Evolutionary conservation across 2,113 vertebrate species (phyloP), one percentile per base, ranked within the genome.

Genomic region (Tragelaphus strepsiceros): DNA sequence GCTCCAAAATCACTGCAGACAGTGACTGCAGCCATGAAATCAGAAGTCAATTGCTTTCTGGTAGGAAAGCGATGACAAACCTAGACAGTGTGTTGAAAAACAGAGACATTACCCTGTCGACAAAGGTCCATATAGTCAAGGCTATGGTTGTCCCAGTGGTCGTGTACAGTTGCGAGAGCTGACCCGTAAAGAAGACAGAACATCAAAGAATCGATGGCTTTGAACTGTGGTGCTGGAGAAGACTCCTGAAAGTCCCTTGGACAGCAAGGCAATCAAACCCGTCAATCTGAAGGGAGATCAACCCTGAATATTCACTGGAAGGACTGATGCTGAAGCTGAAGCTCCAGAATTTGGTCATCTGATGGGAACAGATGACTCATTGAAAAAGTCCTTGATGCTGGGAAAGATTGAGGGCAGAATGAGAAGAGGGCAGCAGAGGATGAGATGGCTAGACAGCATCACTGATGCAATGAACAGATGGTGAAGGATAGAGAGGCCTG

Each of bases 161-260:
- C 32, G 10, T 2, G 1, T 21, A 35, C 0, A 0, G 64, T 35
- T 67, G 17, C 21, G 32, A 67, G 17, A 67, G n/a, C 8, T 67
- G 64, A n/a, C 32, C 64, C 9, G 2, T 67, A 67, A 67, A 67
- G 17, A 35, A 67, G 64, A 32, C 64, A 67, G 64, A 67, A 35
- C 17, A 35, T 35, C 64, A 67, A 67, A 67, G 64, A 67, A 67
- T 35, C 32, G 0, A 67, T 67, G 64, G 16, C 64, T 35, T 67
- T 8, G 0, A 67, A 67, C 32, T 67, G 8, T 67, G 17, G 8
- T 10, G 64, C 64, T 67, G 64, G 64, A n/a, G 32, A 35, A 35
- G 64, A 67, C n/a, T 67, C 64, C 32, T 35, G 17, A n/a, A 67
- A 67, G 64, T 67, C 4, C 0, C 32, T 2, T 67, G 64, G 32